Evolutionary conservation across 2,113 vertebrate genomes (phyloP).

Genomic region (Mormyrus iriodes): DNA sequence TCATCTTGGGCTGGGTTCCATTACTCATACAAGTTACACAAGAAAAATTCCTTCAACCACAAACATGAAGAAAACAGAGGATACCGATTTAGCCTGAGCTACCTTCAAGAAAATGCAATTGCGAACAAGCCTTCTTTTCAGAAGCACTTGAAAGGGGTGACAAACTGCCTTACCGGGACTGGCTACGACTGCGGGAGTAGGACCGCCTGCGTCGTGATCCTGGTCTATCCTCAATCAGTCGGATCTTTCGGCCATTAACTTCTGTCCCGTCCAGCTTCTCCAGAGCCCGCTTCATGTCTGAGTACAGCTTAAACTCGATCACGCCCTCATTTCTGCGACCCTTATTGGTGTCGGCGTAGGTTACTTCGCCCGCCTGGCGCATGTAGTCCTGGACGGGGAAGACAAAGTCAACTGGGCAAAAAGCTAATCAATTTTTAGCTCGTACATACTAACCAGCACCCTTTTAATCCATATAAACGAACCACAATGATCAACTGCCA

Average conservation of each 20-base stretch:
- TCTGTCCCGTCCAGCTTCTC: constrained; percentile 94
- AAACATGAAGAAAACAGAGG: background rate
- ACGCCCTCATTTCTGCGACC: constrained; percentile 91
- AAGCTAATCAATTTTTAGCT: background rate
- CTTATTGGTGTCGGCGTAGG: constrained; percentile 92
- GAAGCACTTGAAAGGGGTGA: no score
- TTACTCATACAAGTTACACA: background rate
- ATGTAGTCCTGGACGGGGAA: constrained; percentile 79
- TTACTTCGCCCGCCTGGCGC: constrained; percentile 96
- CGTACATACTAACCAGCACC: background rate
- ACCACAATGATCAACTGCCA: background rate
- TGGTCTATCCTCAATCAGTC: constrained; percentile 89
- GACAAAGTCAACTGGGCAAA: background rate
- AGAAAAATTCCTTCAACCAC: background rate
- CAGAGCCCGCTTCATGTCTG: constrained; percentile 95
- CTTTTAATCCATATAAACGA: background rate
- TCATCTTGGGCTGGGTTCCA: background rate
- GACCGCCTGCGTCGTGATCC: constrained; percentile 80
- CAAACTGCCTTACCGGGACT: constrained; percentile 66
- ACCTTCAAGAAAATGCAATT: background rate
- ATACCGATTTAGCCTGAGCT: background rate
- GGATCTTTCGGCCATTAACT: constrained; percentile 93
- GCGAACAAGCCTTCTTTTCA: background rate
- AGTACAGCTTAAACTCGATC: constrained; percentile 93
- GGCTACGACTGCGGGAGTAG: constrained; percentile 85